A percentile compares a stretch with the other conserved stretches of the same genome.
Evolutionary conservation across 2,888 invertebrate genomes (phyloP).

Genomic region (Ophion costatus): DNA sequence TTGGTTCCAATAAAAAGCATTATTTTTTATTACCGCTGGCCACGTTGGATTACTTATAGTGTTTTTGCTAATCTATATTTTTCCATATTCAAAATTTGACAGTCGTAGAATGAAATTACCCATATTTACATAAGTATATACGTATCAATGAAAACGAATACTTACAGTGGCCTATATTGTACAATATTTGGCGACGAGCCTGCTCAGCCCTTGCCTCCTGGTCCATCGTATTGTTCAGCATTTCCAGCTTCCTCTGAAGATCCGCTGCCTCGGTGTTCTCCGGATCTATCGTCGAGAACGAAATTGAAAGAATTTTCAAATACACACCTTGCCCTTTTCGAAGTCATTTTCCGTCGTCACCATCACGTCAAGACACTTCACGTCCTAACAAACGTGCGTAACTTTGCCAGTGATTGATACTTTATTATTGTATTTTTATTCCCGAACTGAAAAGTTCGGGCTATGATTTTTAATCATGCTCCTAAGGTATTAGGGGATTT

Average conservation of each 20-base stretch:
- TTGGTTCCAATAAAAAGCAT: background rate
- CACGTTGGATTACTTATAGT: background rate
- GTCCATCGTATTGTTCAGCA: constrained; percentile 95
- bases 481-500: constrained; percentile 36
- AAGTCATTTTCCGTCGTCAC: constrained; percentile 7
- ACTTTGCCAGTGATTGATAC: constrained; percentile 44
- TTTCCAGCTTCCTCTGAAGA: constrained; percentile 94
- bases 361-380: constrained; percentile 46
- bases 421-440: constrained; percentile 25
- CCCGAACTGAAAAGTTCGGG: constrained; percentile 38
- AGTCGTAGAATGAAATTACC: background rate
- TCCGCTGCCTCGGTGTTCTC: constrained; percentile 94
- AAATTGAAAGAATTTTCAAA: constrained; percentile 25
- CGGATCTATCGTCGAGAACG: constrained; percentile 88
- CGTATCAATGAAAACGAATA: constrained; percentile 75
- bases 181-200: constrained; percentile 91
- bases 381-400: constrained; percentile 66
- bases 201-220: constrained; percentile 92
- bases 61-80: background rate
- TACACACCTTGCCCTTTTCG: background rate
- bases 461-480: constrained; percentile 55
- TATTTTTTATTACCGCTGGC: background rate
- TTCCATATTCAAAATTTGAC: background rate
- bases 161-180: constrained; percentile 92
- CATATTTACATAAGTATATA: background rate